phyloP scores from a whole-genome alignment of 1,140 invertebrate genomes.

The Tetranychus urticae region DNA sequence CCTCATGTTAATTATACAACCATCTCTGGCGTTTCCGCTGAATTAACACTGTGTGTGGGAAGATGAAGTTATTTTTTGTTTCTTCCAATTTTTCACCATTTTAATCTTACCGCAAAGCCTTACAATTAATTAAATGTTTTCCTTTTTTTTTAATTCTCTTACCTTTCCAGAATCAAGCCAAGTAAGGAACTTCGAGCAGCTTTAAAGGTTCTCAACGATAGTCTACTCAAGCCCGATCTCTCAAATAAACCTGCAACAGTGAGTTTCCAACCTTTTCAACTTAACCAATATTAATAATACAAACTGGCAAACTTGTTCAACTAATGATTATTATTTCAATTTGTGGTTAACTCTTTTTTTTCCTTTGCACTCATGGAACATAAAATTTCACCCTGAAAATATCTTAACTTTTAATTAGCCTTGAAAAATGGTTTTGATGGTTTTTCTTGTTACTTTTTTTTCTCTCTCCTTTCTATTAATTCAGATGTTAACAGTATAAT shows the following conservation, averaged over 20 bases:
- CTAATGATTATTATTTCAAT: too few species aligned
- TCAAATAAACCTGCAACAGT: constrained; percentile 5
- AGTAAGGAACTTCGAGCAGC: constrained; percentile 46
- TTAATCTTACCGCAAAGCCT: not conserved
- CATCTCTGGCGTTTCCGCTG: too few species aligned
- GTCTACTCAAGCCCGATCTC: constrained; percentile 30
- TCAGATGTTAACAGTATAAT: not conserved
- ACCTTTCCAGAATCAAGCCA: constrained; percentile 24
- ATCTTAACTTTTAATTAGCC: too few species aligned
- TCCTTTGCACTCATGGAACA: too few species aligned
- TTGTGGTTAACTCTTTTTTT: too few species aligned
- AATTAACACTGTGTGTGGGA: too few species aligned
- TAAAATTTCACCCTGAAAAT: too few species aligned
- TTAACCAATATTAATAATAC: not conserved
- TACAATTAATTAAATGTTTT: too few species aligned
- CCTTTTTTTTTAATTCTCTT: not conserved
- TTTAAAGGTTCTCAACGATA: constrained; percentile 53
- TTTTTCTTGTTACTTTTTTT: not conserved
- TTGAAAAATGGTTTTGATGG: not conserved
- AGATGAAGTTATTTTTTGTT: not conserved
- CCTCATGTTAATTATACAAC: too few species aligned
- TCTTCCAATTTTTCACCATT: not conserved
- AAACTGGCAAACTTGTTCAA: not conserved
- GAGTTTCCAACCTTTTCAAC: not conserved
- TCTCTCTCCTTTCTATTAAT: not conserved